Evolutionary conservation across 2,888 invertebrate species (phyloP).

Genomic region (Melitaea athalia): DNA sequence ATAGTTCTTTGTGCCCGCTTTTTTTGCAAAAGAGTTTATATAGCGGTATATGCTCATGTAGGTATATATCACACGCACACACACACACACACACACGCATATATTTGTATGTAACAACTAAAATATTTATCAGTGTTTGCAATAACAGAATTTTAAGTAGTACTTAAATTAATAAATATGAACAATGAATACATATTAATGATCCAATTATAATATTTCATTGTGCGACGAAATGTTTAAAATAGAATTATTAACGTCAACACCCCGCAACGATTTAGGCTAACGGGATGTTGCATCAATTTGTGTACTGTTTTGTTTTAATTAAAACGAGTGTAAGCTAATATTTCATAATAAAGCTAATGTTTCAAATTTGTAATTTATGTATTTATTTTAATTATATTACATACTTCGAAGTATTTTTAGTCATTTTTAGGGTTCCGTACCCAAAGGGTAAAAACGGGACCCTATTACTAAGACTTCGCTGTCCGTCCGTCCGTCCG

Average conservation of each 20-base stretch:
- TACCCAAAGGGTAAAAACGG: no score
- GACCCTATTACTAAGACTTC: no score
- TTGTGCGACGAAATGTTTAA: slow-evolving; percentile 27
- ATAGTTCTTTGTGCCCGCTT: no score
- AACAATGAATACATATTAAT: slow-evolving; percentile 28
- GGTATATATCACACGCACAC: no score
- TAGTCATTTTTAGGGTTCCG: no score
- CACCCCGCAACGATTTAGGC: slow-evolving; percentile 26
- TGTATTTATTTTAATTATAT: background rate
- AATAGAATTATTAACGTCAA: slow-evolving; percentile 32
- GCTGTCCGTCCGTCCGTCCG: no score
- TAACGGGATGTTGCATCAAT: slow-evolving; percentile 28
- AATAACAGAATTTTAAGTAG: background rate
- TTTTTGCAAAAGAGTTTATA: no score
- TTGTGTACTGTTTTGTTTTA: slow-evolving; percentile 27
- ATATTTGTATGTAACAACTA: background rate
- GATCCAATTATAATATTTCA: slow-evolving; percentile 26
- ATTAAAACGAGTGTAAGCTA: slow-evolving; percentile 21
- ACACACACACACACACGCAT: no score
- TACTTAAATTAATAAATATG: slow-evolving; percentile 29
- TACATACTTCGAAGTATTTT: background rate
- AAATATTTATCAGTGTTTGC: background rate
- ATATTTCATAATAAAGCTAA: slow-evolving; percentile 9
- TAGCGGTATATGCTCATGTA: no score
- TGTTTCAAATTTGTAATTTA: slow-evolving; percentile 10